Evolutionary conservation across 2,888 invertebrate genomes (phyloP).

Genomic region (Drosophila paranaensis): DNA sequence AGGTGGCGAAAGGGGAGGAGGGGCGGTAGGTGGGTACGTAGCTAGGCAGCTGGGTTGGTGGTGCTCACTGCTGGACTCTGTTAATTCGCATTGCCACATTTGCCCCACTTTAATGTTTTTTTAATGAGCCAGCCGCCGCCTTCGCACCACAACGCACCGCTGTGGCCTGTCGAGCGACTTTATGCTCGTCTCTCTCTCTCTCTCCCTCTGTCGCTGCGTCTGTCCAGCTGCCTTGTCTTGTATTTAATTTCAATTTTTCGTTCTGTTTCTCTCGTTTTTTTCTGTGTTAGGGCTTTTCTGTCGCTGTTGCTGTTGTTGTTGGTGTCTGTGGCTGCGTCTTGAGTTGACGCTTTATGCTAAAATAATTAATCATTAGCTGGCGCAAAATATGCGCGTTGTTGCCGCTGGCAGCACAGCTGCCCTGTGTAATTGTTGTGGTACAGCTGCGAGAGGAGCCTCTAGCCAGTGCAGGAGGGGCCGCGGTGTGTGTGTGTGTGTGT

Average conservation of each 20-base stretch:
- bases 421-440: conserved; percentile 74
- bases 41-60: not conserved
- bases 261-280: conserved; percentile 12
- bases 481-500: not conserved
- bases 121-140: conserved; percentile 60
- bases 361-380: conserved; percentile 79
- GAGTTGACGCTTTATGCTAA: conserved; percentile 80
- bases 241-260: conserved; percentile 74
- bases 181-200: conserved; percentile 3
- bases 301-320: conserved; percentile 15
- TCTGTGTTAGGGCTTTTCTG: not conserved
- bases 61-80: conserved; percentile 35
- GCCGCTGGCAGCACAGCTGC: conserved; percentile 61
- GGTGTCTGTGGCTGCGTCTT: conserved; percentile 58
- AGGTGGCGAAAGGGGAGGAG: not conserved
- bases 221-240: conserved; percentile 57
- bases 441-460: conserved; percentile 1
- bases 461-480: not conserved
- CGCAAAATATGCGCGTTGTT: conserved; percentile 71
- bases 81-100: conserved; percentile 64
- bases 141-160: conserved; percentile 34
- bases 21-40: not conserved
- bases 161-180: conserved; percentile 46
- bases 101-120: conserved; percentile 76
- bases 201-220: conserved; percentile 13